Percentiles rank a stretch among this genome's conserved stretches.
These are phyloP conservation scores for Pachyuromys duprasi DNA, from an alignment of 2,797 vertebrate genomes.

Conservation along the genomic window DNA sequence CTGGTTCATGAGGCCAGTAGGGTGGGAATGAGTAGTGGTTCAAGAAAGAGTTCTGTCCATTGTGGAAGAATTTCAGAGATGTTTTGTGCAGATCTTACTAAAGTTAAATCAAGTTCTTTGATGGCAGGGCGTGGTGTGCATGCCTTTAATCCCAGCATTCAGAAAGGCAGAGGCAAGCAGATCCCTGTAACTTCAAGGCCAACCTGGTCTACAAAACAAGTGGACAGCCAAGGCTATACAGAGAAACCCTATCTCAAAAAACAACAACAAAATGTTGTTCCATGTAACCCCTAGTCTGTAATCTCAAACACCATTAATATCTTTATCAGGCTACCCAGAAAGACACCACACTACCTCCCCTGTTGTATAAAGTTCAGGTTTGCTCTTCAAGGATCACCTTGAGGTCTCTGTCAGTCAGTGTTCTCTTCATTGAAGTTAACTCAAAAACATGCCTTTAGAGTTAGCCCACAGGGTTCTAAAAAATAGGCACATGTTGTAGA, in stretches of 20 bases:
- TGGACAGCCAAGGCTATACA: no score
- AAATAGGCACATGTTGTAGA: not conserved
- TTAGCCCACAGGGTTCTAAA: not conserved
- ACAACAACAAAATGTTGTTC: no score
- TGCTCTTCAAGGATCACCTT: not conserved
- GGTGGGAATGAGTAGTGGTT: accelerated
- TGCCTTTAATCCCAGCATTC: no score
- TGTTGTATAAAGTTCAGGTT: not conserved
- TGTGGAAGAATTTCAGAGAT: not conserved
- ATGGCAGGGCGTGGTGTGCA: no score
- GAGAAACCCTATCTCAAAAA: no score
- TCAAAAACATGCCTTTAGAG: not conserved
- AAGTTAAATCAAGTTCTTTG: not conserved
- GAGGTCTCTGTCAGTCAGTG: not conserved
- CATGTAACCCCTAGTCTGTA: not conserved
- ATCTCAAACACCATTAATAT: not conserved
- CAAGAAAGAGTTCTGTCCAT: not conserved
- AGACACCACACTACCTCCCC: accelerated
- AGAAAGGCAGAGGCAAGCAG: no score
- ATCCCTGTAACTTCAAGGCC: no score
- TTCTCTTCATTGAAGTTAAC: not conserved
- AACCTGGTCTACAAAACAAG: no score
- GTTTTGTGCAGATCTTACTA: not conserved
- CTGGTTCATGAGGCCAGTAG: accelerated
- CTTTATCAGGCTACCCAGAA: not conserved